Base-by-base conservation (phyloP, 2,888 invertebrate species). In the Eupeodes latifasciatus region DNA sequence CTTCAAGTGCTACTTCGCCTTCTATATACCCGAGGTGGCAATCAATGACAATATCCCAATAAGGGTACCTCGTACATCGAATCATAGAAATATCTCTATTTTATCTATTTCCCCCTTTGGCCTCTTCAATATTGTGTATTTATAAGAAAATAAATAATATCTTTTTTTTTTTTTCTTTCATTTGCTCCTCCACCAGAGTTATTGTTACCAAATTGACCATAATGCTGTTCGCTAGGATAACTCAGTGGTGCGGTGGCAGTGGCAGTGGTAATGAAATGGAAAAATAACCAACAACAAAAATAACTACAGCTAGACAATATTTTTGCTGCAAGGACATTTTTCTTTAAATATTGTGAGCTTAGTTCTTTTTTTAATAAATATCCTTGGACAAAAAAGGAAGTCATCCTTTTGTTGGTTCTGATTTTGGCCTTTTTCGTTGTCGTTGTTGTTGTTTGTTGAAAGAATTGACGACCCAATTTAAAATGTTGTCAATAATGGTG, bases 151-250 rank as follows among this genome's bases (percentile, higher is more conserved):
- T 74, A 81, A 78, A 44, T 66, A 72, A 80, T 67, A 83, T 81
- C 78, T 47, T 7, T 27, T 12, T 77, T 47, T 51, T 82, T 75
- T 82, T 82, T 64, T 79, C 75, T 82, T 81, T 64, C 69, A 69
- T 79, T 79, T 75, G 69, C 47, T 16, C 74, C 84, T 44, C 49
- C 51, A 66, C 27, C 64, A 59, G 78, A 53, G 53, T 78, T 55
- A 74, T 84, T 78, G 78, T 78, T 61, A 69, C 77, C 81, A 85
- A 71, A 85, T 85, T 85, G 81, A 77, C 77, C 81, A 78, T 81
- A 72, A 85, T 81, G 77, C 62, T 64, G 72, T 44, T 77, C 69
- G 10, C 10, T 6, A n/a, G 51, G 16, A 69, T 55, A 67, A 74
- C 57, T 75, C 74, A 51, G 27, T 27, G 27, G 40, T 34, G 49